Conservation (phyloP, 2,797 vertebrate species). For the Cynopterus sphinx region DNA sequence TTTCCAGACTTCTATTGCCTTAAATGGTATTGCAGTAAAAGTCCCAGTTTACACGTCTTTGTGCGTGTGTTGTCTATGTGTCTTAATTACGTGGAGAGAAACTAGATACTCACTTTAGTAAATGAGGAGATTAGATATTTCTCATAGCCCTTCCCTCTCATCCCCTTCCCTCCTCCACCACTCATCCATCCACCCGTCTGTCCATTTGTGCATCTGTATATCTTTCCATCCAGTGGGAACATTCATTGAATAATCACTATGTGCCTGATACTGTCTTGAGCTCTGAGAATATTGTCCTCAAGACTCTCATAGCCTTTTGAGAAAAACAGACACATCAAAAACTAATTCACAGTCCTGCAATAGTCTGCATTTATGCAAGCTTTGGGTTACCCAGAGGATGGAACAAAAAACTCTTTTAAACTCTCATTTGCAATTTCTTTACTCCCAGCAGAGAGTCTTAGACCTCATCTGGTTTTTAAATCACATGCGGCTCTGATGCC, state of each 20-base stretch:
- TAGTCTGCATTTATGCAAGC: neutral
- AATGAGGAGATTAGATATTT: neutral
- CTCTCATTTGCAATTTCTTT: neutral
- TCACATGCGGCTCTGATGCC: neutral
- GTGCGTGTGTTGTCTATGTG: neutral
- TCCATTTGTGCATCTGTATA: neutral
- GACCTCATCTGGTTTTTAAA: constrained; percentile 12
- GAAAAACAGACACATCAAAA: neutral
- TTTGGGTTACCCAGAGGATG: neutral
- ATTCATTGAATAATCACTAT: neutral
- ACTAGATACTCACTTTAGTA: neutral
- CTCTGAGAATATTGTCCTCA: neutral
- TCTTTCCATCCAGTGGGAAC: neutral
- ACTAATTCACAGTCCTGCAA: neutral
- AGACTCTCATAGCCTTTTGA: neutral
- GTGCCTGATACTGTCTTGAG: neutral
- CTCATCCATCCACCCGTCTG: neutral
- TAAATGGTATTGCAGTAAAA: neutral
- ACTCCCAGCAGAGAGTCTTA: neutral
- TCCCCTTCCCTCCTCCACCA: neutral
- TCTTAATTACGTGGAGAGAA: neutral
- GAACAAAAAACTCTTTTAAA: neutral
- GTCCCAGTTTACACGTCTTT: neutral
- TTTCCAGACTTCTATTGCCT: neutral
- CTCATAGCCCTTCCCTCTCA: neutral